A percentile compares a stretch with the other conserved stretches of the same genome.
These are phyloP conservation scores for Drosophila macrothrix DNA, from an alignment of 2,888 invertebrate genomes.

Conservation along the genomic window DNA sequence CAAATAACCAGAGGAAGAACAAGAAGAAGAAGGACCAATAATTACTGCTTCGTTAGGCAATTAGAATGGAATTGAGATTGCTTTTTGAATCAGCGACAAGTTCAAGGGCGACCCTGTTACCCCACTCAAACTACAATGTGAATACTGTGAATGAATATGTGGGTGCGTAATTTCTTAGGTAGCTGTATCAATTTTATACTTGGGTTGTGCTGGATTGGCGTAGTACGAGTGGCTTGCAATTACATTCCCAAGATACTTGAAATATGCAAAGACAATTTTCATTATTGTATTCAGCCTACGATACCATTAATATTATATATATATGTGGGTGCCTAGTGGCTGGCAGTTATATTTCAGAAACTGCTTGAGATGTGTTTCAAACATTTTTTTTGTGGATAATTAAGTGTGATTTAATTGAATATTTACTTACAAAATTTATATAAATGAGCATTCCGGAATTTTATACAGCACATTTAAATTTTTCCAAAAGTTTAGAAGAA, in stretches of 20 bases:
- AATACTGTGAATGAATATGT: background rate
- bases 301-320: background rate
- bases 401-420: background rate
- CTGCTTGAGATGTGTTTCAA: too few species aligned
- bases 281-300: background rate
- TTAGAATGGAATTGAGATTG: slow-evolving; percentile 67
- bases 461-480: background rate
- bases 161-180: background rate
- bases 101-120: slow-evolving; percentile 24
- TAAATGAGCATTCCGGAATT: background rate
- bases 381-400: rapidly evolving
- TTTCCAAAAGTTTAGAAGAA: background rate
- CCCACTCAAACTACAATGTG: background rate
- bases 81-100: slow-evolving; percentile 41
- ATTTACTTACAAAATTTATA: too few species aligned
- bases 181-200: background rate
- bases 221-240: background rate
- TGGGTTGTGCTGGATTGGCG: too few species aligned
- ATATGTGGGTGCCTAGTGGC: background rate
- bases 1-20: background rate
- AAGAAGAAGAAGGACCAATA: slow-evolving; percentile 27
- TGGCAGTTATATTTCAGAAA: background rate
- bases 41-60: slow-evolving; percentile 73
- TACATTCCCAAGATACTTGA: background rate
- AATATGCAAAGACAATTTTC: background rate